These are phyloP conservation scores for Istiophorus platypterus DNA, from an alignment of 2,113 vertebrate species.

Conservation along the genomic window DNA sequence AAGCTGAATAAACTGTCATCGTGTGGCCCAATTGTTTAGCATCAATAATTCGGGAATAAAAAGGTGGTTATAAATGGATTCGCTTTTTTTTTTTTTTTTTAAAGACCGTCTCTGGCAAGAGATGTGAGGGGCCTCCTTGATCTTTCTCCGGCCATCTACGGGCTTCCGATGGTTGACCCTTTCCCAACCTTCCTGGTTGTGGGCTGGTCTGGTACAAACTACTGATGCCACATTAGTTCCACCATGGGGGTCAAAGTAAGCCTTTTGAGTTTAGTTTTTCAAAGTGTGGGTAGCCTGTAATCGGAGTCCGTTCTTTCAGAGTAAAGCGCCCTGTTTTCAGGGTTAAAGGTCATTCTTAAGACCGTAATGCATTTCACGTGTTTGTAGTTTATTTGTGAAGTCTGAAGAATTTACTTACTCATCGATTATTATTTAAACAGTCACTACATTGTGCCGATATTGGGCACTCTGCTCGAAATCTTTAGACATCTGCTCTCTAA, in stretches of 20 bases:
- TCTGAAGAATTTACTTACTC: not conserved
- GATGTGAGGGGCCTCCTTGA: not conserved
- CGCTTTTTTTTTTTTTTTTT: not conserved
- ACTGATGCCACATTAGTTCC: not conserved
- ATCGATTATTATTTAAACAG: not conserved
- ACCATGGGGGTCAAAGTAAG: not conserved
- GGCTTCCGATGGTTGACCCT: not conserved
- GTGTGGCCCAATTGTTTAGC: not conserved
- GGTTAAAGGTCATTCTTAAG: not conserved
- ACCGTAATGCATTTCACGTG: not conserved
- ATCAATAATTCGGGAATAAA: not conserved
- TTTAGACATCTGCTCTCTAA: not conserved
- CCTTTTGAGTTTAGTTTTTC: too few species aligned
- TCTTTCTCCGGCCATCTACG: not conserved
- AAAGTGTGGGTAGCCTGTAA: not conserved
- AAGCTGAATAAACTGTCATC: not conserved
- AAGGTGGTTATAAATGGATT: not conserved
- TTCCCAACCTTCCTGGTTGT: not conserved
- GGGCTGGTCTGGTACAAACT: not conserved
- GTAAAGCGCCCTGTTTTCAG: not conserved
- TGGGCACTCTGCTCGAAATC: not conserved
- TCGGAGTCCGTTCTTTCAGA: not conserved
- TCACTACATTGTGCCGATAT: not conserved
- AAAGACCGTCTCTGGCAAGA: not conserved
- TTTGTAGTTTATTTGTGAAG: not conserved